Conservation (phyloP, 1,140 invertebrate species). For the Drosophila albomicans region DNA sequence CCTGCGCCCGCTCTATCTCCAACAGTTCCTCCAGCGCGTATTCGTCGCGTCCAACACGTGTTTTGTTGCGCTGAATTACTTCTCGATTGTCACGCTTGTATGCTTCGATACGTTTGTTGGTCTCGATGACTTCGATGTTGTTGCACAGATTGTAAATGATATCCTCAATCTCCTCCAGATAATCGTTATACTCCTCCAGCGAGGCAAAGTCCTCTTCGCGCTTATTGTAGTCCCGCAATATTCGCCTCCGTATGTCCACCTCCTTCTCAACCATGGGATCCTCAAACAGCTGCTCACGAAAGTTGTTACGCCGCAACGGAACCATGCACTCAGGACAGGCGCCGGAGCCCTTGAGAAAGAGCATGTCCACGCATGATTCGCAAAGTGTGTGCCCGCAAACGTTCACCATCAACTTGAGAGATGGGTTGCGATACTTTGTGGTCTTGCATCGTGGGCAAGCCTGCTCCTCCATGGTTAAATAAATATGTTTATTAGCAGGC, state of each 20-base stretch:
- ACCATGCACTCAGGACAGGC: constrained; percentile 96
- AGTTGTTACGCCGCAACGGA: constrained; percentile 94
- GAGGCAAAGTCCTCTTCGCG: constrained; percentile 95
- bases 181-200: constrained; percentile 95
- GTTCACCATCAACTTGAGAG: constrained; percentile 98
- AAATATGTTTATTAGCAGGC: no score
- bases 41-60: constrained; percentile 87
- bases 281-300: constrained; percentile 97
- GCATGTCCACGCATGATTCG: constrained; percentile 88
- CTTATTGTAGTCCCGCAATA: constrained; percentile 96
- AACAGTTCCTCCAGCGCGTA: constrained; percentile 94
- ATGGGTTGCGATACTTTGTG: constrained; percentile 98
- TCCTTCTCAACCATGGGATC: constrained; percentile 98
- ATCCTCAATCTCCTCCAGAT: constrained; percentile 95
- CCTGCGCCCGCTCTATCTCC: constrained; percentile 92
- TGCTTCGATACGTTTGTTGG: constrained; percentile 96
- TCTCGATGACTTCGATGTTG: constrained; percentile 95
- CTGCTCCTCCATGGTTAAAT: constrained; percentile 91
- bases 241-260: constrained; percentile 96
- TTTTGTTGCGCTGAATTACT: constrained; percentile 94
- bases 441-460: constrained; percentile 99
- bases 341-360: constrained; percentile 91
- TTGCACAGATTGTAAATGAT: constrained; percentile 97
- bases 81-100: constrained; percentile 98
- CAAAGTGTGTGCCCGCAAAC: constrained; percentile 98